These are phyloP conservation scores for Chanos chanos DNA, from an alignment of 2,797 vertebrate genomes.

Conservation along the genomic window DNA sequence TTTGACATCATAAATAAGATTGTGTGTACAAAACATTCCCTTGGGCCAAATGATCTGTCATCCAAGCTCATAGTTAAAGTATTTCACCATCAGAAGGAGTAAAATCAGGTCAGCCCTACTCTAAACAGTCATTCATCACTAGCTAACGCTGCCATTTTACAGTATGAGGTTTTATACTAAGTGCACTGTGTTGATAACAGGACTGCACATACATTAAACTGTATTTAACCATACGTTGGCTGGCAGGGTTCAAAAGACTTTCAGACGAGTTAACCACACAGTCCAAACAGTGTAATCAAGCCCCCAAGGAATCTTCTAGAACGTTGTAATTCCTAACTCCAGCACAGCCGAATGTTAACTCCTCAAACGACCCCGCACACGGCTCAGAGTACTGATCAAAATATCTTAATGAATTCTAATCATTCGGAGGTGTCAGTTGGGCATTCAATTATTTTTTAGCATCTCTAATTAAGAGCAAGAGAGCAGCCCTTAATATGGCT, in stretches of 20 bases:
- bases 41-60: constrained; percentile 13
- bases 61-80: constrained; percentile 1
- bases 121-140: constrained; percentile 4
- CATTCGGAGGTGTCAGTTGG: constrained; percentile 41
- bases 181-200: constrained; percentile 7
- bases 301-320: constrained; percentile 4
- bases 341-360: constrained; percentile 18
- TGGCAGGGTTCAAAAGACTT: constrained; percentile 5
- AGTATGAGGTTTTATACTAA: constrained; percentile 6
- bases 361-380: constrained; percentile 6
- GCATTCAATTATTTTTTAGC: constrained; percentile 33
- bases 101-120: constrained; percentile 20
- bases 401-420: constrained; percentile 42
- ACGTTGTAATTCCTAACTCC: constrained; percentile 17
- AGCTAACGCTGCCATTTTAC: neutral
- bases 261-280: neutral
- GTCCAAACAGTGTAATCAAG: neutral
- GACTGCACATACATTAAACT: constrained; percentile 4
- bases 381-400: constrained; percentile 26
- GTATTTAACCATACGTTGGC: neutral
- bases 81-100: constrained; percentile 1
- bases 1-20: constrained; percentile 12
- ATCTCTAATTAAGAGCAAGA: constrained; percentile 38
- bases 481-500: constrained; percentile 37
- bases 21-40: constrained; percentile 5